These are phyloP conservation scores for Himalopsyche kuldschensis DNA, from an alignment of 2,888 invertebrate species.

Conservation along the genomic window DNA sequence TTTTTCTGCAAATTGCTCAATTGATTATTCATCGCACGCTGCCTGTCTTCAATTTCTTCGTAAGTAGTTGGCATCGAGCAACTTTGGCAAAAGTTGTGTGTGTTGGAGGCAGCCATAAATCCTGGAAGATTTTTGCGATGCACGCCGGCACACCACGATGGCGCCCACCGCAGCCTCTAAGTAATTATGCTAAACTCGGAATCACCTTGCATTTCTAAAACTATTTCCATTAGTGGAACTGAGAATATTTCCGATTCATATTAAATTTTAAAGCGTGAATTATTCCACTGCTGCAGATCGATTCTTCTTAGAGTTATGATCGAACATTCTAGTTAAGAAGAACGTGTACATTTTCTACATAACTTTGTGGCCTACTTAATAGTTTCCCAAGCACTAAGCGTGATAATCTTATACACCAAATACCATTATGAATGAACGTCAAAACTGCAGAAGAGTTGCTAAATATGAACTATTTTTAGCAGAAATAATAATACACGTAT, in stretches of 20 bases:
- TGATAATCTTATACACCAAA: too few relatives aligned
- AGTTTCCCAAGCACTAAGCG: too few relatives aligned
- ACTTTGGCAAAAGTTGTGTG: neutral
- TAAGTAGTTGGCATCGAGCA: neutral
- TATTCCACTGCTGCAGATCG: neutral
- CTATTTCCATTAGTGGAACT: constrained; percentile 6
- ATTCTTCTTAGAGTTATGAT: neutral
- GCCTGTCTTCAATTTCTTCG: neutral
- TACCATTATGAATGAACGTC: too few relatives aligned
- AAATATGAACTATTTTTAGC: too few relatives aligned
- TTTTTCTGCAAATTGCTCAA: neutral
- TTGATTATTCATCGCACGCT: neutral
- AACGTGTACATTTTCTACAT: too few relatives aligned
- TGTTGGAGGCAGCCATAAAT: constrained; percentile 5
- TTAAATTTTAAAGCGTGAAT: neutral
- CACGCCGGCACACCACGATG: neutral
- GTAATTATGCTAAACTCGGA: constrained; percentile 32
- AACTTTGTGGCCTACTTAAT: too few relatives aligned
- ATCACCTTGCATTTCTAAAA: constrained; percentile 20
- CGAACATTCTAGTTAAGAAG: neutral
- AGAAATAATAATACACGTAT: too few relatives aligned
- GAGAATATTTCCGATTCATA: constrained; percentile 8
- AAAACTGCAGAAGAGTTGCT: too few relatives aligned
- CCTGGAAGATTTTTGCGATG: constrained; percentile 6
- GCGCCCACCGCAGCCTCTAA: neutral